Evolutionary conservation across 2,888 invertebrate genomes (phyloP).

Genomic region (Amblyjoppa fuscipennis): DNA sequence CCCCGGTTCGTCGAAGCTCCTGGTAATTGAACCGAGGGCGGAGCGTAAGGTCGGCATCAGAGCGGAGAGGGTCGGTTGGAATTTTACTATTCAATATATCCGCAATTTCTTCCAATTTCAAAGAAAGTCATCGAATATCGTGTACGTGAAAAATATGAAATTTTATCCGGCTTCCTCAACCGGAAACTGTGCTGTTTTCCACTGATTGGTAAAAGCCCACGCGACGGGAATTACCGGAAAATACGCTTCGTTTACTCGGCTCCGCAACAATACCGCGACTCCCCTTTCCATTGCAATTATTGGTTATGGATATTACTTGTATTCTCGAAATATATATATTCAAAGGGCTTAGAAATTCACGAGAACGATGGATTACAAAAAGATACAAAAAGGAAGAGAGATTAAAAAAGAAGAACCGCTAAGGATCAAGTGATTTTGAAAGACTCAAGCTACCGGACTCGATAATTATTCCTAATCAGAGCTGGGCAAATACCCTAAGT

Average conservation of each 20-base stretch:
- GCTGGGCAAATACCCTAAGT: too few species aligned
- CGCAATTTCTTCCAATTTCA: conserved; percentile 14
- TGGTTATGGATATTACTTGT: conserved; percentile 12
- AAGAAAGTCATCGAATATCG: conserved; percentile 9
- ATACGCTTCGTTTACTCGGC: not conserved
- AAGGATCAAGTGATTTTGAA: too few species aligned
- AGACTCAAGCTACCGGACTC: too few species aligned
- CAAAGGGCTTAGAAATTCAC: conserved; percentile 1
- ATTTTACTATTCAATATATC: not conserved
- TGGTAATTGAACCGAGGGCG: not conserved
- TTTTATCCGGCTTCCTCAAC: conserved; percentile 1
- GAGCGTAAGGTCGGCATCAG: too few species aligned
- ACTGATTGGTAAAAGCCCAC: conserved; percentile 11
- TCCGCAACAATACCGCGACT: not conserved
- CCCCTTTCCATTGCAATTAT: not conserved
- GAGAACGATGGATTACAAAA: not conserved
- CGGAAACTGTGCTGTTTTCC: not conserved
- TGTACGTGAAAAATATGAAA: conserved; percentile 10
- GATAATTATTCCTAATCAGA: too few species aligned
- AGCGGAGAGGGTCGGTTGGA: too few species aligned
- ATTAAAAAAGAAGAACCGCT: too few species aligned
- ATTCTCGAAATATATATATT: not conserved
- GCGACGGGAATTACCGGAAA: conserved; percentile 29
- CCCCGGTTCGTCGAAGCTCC: not conserved
- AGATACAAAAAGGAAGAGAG: not conserved